Conservation (phyloP, 2,113 vertebrate genomes). For the Oreochromis spilurus region DNA sequence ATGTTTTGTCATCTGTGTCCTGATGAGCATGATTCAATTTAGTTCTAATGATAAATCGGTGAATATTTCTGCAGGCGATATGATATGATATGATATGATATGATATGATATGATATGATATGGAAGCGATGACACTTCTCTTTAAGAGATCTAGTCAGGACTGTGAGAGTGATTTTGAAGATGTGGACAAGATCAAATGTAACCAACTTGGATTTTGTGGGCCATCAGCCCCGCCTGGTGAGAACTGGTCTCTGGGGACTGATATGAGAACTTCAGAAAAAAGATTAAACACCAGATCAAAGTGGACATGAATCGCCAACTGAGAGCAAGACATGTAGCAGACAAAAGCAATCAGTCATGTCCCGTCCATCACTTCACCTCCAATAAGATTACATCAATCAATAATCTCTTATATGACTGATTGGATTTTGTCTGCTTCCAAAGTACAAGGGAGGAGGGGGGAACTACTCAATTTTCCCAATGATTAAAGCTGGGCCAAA, state of each 20-base stretch:
- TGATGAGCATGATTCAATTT: not conserved
- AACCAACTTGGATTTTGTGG: slow-evolving; percentile 5
- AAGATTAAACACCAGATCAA: slow-evolving; percentile 73
- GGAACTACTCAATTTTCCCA: slow-evolving; percentile 75
- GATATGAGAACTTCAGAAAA: slow-evolving; percentile 48
- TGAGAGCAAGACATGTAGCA: slow-evolving; percentile 72
- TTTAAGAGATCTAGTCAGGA: not conserved
- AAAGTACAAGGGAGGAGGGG: slow-evolving; percentile 37
- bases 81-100: not conserved
- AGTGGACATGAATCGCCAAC: slow-evolving; percentile 65
- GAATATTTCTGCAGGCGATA: not conserved
- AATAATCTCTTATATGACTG: slow-evolving; percentile 79
- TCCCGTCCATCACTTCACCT: slow-evolving; percentile 63
- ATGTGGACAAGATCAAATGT: slow-evolving; percentile 32
- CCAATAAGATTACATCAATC: slow-evolving; percentile 84
- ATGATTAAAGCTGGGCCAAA: slow-evolving; percentile 80
- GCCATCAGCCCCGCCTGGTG: not conserved
- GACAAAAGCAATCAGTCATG: slow-evolving; percentile 77
- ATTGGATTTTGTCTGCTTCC: slow-evolving; percentile 75
- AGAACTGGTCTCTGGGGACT: not conserved
- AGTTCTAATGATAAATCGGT: not conserved
- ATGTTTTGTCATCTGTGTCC: not conserved
- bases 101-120: not conserved
- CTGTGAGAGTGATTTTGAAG: slow-evolving; percentile 12
- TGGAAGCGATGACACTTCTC: not conserved